Evolutionary conservation across 2,797 vertebrate species (phyloP), one percentile per base, ranked within the genome.

Genomic region (Glossophaga mutica): DNA sequence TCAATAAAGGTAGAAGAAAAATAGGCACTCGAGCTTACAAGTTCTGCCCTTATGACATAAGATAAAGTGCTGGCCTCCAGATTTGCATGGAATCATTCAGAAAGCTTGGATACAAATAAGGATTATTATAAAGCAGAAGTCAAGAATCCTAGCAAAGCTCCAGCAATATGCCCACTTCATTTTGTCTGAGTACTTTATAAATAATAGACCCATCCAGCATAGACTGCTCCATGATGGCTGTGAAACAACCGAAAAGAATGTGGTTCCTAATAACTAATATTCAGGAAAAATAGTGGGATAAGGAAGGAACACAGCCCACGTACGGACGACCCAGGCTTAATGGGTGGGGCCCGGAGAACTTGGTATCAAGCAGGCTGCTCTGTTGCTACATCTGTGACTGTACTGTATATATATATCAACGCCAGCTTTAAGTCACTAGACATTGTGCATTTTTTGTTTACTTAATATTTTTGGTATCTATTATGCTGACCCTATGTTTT

Each of bases 171-270:
- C 93, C 96, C 95, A 97, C 81, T 97, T 98, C 84, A 95, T 98
- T 98, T 98, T 90, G 96, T 97, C 93, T 97, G 96, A 97, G 82
- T 95, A 94, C 34, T 0, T 95, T 96, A 96, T 97, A 98, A 98
- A 98, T 98, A 98, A 98, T 89, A 97, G 85, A 97, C 89, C 86
- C 82, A 94, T 87, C 62, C 87, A 96, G 94, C 81, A 95, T 96
- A 95, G 96, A 96, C 96, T 94, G 62, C 96, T 98, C 97, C 95
- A 84, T 95, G 97, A 97, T 84, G 59, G 87, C 89, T 96, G 90
- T 97, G 97, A 98, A 97, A 65, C 92, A 97, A 95, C 94, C 90
- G 96, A 94, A 95, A 97, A 97, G 95, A 95, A 78, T 94, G 76
- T 95, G 93, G 87, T 96, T 97, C 97, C 84, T 90, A 95, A 97